phyloP scores from a whole-genome alignment of 2,888 invertebrate genomes.

The Harmothoe impar region DNA sequence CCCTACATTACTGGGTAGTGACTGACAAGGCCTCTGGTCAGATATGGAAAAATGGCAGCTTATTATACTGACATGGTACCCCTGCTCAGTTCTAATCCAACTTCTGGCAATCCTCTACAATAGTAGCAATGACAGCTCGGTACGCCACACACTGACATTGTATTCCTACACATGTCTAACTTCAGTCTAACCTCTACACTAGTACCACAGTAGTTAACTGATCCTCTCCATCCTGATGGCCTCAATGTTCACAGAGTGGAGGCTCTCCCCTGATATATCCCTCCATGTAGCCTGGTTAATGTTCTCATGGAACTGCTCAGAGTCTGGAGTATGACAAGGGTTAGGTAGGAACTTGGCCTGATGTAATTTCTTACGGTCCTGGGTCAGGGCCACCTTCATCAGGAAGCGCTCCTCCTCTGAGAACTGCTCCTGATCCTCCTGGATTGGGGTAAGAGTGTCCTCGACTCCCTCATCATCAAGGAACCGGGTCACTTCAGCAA shows the following conservation, averaged over 20 bases:
- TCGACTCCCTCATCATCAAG: not conserved
- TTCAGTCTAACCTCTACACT: no score
- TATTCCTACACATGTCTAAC: no score
- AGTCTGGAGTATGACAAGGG: not conserved
- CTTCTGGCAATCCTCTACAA: no score
- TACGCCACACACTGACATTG: no score
- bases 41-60: no score
- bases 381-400: not conserved
- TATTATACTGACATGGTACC: no score
- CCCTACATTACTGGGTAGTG: no score
- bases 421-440: not conserved
- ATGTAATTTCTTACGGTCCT: not conserved
- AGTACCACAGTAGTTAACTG: not conserved
- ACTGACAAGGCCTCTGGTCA: no score
- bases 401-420: not conserved
- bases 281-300: not conserved
- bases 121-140: no score
- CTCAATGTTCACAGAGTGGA: not conserved
- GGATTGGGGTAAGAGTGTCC: not conserved
- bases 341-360: not conserved
- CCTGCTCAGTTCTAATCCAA: no score
- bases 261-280: slow-evolving; percentile 10
- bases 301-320: not conserved
- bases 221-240: slow-evolving; percentile 2
- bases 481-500: not conserved